Evolutionary conservation across 2,113 vertebrate species (phyloP).

Genomic region (Forbesichthys agassizii): DNA sequence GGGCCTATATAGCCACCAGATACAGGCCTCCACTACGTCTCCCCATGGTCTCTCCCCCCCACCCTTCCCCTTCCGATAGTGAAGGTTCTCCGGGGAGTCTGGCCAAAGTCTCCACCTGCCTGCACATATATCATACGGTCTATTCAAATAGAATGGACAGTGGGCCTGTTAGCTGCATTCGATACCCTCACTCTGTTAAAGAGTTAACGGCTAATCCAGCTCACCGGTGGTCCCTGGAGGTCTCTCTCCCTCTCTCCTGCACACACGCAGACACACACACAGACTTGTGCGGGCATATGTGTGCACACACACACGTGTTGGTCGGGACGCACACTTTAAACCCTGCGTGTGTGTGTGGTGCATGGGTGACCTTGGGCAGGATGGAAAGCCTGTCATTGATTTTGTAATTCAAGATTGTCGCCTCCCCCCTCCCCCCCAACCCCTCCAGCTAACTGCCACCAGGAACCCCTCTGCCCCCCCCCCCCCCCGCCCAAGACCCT

Average conservation of each 20-base stretch:
- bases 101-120: slow-evolving; percentile 71
- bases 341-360: slow-evolving; percentile 32
- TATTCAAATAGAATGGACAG: slow-evolving; percentile 85
- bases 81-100: slow-evolving; percentile 77
- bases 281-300: slow-evolving; percentile 12
- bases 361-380: slow-evolving; percentile 90
- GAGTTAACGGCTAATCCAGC: slow-evolving; percentile 88
- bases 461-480: too few species aligned
- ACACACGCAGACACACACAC: slow-evolving; percentile 51
- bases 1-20: slow-evolving; percentile 62
- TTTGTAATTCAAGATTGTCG: slow-evolving; percentile 89
- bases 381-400: slow-evolving; percentile 85
- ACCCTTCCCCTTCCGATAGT: slow-evolving; percentile 71
- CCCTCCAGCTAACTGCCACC: too few species aligned
- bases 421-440: slow-evolving; percentile 11
- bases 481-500: background rate
- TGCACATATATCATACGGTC: slow-evolving; percentile 85
- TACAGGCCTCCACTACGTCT: slow-evolving; percentile 24
- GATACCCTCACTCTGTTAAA: slow-evolving; percentile 85
- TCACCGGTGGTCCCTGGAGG: slow-evolving; percentile 71
- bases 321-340: background rate
- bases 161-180: slow-evolving; percentile 78
- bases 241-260: slow-evolving; percentile 29
- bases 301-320: slow-evolving; percentile 58
- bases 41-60: slow-evolving; percentile 34